These are phyloP conservation scores for Pantherophis vulpinus DNA, from an alignment of 2,797 vertebrate genomes.

Conservation along the genomic window DNA sequence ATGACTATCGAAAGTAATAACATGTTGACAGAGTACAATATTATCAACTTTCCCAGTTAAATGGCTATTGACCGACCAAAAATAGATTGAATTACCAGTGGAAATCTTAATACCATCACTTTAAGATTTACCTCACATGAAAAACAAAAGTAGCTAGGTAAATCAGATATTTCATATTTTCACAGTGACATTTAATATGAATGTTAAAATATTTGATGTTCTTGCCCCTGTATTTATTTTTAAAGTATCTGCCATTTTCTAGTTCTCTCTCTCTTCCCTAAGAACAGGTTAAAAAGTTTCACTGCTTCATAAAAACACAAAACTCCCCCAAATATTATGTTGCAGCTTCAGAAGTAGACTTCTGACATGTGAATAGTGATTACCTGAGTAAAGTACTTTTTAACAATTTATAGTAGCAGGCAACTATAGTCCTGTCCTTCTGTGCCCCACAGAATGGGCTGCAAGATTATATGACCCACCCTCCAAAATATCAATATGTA, in stretches of 20 bases:
- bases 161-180: neutral
- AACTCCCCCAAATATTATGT: slow-evolving; percentile 4
- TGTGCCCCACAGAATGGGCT: slow-evolving; percentile 27
- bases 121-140: slow-evolving; percentile 23
- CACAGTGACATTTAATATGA: slow-evolving; percentile 42
- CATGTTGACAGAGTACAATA: slow-evolving; percentile 53
- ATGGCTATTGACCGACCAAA: slow-evolving; percentile 49
- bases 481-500: neutral
- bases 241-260: slow-evolving; percentile 43
- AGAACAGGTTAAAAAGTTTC: slow-evolving; percentile 56
- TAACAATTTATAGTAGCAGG: slow-evolving; percentile 45
- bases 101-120: slow-evolving; percentile 44
- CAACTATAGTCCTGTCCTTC: slow-evolving; percentile 50
- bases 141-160: slow-evolving; percentile 24
- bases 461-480: slow-evolving; percentile 22
- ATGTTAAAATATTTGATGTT: slow-evolving; percentile 38
- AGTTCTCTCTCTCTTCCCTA: slow-evolving; percentile 43
- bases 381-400: slow-evolving; percentile 33
- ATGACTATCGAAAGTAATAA: slow-evolving; percentile 55
- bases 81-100: slow-evolving; percentile 32
- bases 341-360: slow-evolving; percentile 45
- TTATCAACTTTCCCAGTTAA: slow-evolving; percentile 39
- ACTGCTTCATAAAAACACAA: slow-evolving; percentile 48
- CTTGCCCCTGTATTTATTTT: slow-evolving; percentile 47
- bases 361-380: slow-evolving; percentile 27